phyloP scores from a whole-genome alignment of 2,797 vertebrate genomes.

The Tapera naevia region DNA sequence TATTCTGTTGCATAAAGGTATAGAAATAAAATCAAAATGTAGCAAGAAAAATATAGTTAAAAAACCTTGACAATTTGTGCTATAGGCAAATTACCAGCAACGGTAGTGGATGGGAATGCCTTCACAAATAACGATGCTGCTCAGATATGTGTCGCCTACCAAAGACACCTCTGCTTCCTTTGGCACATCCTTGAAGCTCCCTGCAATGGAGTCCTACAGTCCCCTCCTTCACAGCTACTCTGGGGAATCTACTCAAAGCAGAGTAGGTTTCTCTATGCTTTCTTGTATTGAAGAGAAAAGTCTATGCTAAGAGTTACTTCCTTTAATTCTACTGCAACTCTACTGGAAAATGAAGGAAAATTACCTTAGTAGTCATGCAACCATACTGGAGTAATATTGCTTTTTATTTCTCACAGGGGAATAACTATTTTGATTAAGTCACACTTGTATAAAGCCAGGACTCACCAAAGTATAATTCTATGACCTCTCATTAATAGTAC shows the following conservation, averaged over 20 bases:
- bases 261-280: not conserved
- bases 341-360: not conserved
- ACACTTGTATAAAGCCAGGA: not conserved
- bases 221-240: not conserved
- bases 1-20: too few species aligned
- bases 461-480: not conserved
- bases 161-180: not conserved
- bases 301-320: not conserved
- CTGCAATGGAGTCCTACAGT: not conserved
- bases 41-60: constrained; percentile 22
- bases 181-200: not conserved
- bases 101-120: not conserved
- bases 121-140: not conserved
- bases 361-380: not conserved
- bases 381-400: rapidly evolving
- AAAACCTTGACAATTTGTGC: not conserved
- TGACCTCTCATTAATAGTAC: not conserved
- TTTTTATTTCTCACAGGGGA: not conserved
- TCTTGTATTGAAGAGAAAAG: not conserved
- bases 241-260: not conserved
- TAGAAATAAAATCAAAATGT: constrained; percentile 54
- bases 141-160: not conserved
- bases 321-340: not conserved
- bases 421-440: not conserved
- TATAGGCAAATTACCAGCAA: not conserved